phyloP scores from a whole-genome alignment of 2,888 invertebrate genomes.

The Ophonus ardosiacus region DNA sequence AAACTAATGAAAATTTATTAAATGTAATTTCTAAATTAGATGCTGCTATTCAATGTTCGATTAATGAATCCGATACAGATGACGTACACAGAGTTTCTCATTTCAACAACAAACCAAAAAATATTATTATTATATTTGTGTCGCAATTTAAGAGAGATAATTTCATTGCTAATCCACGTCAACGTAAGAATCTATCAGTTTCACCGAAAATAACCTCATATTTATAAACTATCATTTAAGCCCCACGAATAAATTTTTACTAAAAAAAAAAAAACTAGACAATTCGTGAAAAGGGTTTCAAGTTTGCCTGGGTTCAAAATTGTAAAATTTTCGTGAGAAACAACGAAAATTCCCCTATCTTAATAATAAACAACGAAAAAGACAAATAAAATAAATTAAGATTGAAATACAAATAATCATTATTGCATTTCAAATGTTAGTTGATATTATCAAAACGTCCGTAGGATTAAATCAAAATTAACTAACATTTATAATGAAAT shows the following conservation, averaged over 20 bases:
- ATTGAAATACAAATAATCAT: no score
- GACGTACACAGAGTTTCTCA: not conserved
- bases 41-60: not conserved
- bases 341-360: not conserved
- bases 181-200: not conserved
- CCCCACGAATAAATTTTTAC: not conserved
- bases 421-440: no score
- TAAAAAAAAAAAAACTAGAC: not conserved
- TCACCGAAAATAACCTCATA: not conserved
- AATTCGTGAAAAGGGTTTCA: not conserved
- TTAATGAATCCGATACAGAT: not conserved
- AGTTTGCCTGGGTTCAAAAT: not conserved
- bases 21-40: not conserved
- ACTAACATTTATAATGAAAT: not conserved
- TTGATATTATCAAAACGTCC: not conserved
- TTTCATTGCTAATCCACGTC: not conserved
- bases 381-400: not conserved
- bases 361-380: not conserved
- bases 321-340: not conserved
- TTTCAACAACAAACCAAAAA: no score
- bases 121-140: no score
- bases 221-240: not conserved
- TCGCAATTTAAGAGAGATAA: not conserved
- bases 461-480: not conserved
- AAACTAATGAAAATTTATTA: not conserved